Conservation (phyloP, 2,113 vertebrate species). For the Bothrops jararaca region DNA sequence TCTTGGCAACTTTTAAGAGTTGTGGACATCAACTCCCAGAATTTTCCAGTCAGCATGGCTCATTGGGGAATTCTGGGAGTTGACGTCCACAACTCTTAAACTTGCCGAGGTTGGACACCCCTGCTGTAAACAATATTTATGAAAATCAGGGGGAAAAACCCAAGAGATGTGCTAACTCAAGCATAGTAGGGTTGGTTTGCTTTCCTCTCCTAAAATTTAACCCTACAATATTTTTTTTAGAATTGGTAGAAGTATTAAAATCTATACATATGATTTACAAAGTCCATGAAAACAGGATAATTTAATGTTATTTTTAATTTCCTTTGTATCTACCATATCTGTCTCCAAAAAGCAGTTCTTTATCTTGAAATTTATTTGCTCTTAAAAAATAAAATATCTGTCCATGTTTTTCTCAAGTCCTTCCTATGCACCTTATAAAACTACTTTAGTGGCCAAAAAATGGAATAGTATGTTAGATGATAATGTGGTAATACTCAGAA, state of each 20-base stretch:
- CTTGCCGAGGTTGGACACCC: neutral
- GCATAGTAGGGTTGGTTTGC: neutral
- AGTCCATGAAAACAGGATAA: neutral
- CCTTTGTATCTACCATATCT: neutral
- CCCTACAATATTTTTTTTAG: neutral
- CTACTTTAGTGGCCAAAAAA: constrained; percentile 47
- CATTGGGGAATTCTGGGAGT: neutral
- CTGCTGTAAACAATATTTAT: neutral
- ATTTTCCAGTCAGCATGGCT: neutral
- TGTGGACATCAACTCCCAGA: neutral
- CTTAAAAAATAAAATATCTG: constrained; percentile 28
- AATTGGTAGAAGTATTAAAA: neutral
- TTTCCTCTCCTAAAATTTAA: neutral
- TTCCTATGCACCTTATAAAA: constrained; percentile 63
- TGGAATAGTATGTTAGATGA: constrained; percentile 45
- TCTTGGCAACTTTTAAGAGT: neutral
- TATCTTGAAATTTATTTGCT: neutral
- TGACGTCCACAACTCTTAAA: too few relatives aligned
- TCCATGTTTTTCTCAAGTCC: constrained; percentile 64
- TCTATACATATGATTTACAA: neutral
- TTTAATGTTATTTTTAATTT: neutral
- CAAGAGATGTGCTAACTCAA: neutral
- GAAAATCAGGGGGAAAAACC: neutral
- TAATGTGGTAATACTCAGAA: constrained; percentile 57
- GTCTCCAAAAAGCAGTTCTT: neutral